Evolutionary conservation across 2,888 invertebrate species (phyloP), one percentile per base, ranked within the genome.

Genomic region (Heteromurus nitidus): DNA sequence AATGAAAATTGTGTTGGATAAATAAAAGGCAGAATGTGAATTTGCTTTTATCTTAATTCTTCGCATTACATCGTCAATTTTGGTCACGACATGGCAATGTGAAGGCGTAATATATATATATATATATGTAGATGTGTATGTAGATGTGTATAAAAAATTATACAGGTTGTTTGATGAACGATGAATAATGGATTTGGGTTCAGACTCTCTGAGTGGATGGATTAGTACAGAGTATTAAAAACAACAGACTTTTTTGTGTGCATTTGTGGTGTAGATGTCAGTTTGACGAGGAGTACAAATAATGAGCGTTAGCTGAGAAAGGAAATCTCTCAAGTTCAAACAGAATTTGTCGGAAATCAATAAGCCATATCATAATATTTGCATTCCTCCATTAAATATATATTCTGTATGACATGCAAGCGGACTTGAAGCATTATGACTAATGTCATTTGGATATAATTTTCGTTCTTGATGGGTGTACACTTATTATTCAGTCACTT

Each of bases 291-390:
- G 64, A 80, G 85, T 82, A 80, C 77, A 85, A 83, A 85, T 77
- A 85, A 76, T 80, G 72, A 60, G 55, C 44, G 47, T 55, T 70
- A 44, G 62, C 69, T 72, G 70, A 80, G 86, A 84, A 86, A 87
- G 86, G 86, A 85, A 86, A 85, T 86, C 85, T 86, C 84, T 83
- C 82, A 86, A 84, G 84, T 85, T 84, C 86, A 86, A 86, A 87
- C 84, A 87, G 74, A 80, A 83, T 64, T 82, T 83, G 85, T 84
- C 84, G 86, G 85, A 86, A 87, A 85, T 85, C 84, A 86, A 86
- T 86, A 85, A 86, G 85, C 85, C 82, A 77, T 86, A 87, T 86
- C 85, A 86, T 85, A 87, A 87, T 87, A 87, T 87, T 87, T 87
- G 87, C 87, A 84, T 84, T 86, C 82, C 50, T 82, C 82, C 82